Percentiles rank a stretch among this genome's conserved stretches.
Evolutionary conservation across 2,888 invertebrate genomes (phyloP).

Genomic region (Liopterus haemorrhoidalis): DNA sequence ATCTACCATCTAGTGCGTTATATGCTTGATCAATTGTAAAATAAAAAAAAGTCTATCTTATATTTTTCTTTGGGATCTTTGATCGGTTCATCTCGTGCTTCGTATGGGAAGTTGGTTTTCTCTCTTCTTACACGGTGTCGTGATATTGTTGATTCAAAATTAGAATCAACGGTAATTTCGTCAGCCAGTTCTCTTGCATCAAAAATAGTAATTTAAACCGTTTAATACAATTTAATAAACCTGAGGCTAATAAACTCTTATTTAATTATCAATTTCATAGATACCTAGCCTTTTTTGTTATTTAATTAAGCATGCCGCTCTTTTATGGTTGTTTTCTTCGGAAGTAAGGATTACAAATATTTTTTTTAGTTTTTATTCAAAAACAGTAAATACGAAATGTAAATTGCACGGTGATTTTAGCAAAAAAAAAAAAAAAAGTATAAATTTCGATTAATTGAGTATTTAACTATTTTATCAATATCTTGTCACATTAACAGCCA

Average conservation of each 20-base stretch:
- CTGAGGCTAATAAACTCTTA: conserved; percentile 22
- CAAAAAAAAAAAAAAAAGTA: too few species aligned
- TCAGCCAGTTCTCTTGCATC: conserved; percentile 28
- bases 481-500: too few species aligned
- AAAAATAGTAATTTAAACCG: conserved; percentile 26
- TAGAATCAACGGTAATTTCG: conserved; percentile 29
- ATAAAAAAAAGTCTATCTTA: conserved; percentile 26
- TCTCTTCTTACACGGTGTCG: conserved; percentile 25
- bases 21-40: conserved; percentile 25
- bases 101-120: conserved; percentile 26
- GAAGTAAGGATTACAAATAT: too few species aligned
- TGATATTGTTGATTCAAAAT: conserved; percentile 26
- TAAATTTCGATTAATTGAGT: too few species aligned
- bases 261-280: conserved; percentile 21
- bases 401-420: too few species aligned
- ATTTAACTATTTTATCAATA: too few species aligned
- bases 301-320: too few species aligned
- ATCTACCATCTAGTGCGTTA: conserved; percentile 27
- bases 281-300: too few species aligned
- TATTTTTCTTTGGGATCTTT: conserved; percentile 29
- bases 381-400: too few species aligned
- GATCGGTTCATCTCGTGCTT: conserved; percentile 27
- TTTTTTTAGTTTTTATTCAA: too few species aligned
- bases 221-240: conserved; percentile 24
- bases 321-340: too few species aligned